phyloP scores from a whole-genome alignment of 37 sponge, comb jelly and placozoan species.

The Petrosia ficiformis region DNA sequence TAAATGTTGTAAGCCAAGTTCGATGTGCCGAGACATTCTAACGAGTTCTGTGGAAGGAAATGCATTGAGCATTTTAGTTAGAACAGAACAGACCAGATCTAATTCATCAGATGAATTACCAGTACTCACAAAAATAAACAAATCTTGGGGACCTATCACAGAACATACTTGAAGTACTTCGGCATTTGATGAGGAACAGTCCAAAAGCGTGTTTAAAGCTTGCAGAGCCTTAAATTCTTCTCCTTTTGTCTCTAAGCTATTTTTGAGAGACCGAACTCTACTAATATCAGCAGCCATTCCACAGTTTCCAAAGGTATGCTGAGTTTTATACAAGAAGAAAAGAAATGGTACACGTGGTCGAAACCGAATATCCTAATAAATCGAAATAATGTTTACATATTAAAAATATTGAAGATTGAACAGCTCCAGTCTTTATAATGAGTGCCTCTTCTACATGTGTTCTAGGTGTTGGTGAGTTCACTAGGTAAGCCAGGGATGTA shows the following conservation, averaged over 20 bases:
- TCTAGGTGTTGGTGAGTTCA: conserved; percentile 3
- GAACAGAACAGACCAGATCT: conserved; percentile 23
- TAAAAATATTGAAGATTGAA: too few species aligned
- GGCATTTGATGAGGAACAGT: background rate
- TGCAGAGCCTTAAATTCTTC: conserved; percentile 25
- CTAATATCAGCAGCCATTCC: background rate
- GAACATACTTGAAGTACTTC: conserved; percentile 7
- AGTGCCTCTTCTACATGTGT: too few species aligned
- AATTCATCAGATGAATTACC: background rate
- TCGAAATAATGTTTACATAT: too few species aligned
- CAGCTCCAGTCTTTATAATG: too few species aligned
- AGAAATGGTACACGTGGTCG: background rate
- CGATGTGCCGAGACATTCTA: conserved; percentile 21
- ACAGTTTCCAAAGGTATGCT: background rate
- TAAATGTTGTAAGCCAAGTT: conserved; percentile 66
- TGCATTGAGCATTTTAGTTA: conserved; percentile 39
- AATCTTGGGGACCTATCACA: conserved; percentile 18
- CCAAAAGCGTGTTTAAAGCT: conserved; percentile 47
- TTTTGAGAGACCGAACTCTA: background rate
- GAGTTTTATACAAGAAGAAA: background rate
- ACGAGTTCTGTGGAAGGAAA: conserved; percentile 25
- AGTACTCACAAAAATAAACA: conserved; percentile 32
- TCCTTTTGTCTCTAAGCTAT: conserved; percentile 1
- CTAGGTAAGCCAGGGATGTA: background rate
- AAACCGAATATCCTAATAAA: background rate